phyloP scores from a whole-genome alignment of 2,888 invertebrate genomes.

The Oxyscelio sp. region DNA sequence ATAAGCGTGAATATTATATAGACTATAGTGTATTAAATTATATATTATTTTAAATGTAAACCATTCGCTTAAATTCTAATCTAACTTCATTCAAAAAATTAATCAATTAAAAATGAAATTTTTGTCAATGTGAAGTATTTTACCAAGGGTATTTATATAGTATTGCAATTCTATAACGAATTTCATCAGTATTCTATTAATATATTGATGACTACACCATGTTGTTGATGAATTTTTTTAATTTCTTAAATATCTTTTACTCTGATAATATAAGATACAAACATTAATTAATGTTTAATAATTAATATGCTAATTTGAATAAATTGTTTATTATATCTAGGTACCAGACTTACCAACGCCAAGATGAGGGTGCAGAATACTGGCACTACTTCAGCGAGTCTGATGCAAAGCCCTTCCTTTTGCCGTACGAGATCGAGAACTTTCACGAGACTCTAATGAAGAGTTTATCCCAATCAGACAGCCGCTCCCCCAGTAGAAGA shows the following conservation, averaged over 20 bases:
- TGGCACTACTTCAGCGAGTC: constrained; percentile 90
- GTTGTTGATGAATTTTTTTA: not conserved
- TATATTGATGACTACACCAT: not conserved
- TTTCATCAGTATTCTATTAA: not conserved
- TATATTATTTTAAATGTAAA: too few relatives aligned
- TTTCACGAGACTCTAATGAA: constrained; percentile 84
- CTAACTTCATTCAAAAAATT: too few relatives aligned
- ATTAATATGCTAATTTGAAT: too few relatives aligned
- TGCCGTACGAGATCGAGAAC: constrained; percentile 93
- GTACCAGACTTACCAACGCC: constrained; percentile 93
- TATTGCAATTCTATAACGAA: too few relatives aligned
- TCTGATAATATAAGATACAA: not conserved
- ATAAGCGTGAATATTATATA: too few relatives aligned
- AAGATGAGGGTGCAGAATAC: constrained; percentile 92
- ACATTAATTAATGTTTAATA: too few relatives aligned
- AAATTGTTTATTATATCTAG: constrained; percentile 19
- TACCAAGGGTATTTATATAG: too few relatives aligned
- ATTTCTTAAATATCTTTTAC: not conserved
- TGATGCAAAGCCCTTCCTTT: constrained; percentile 90
- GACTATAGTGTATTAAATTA: too few relatives aligned
- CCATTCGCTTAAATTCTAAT: too few relatives aligned
- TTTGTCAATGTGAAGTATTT: too few relatives aligned
- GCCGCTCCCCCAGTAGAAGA: constrained; percentile 65
- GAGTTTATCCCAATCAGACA: constrained; percentile 63
- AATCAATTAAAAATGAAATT: too few relatives aligned